Evolutionary conservation across 2,113 vertebrate species (phyloP), one percentile per base, ranked within the genome.

Genomic region (Oryzias celebensis): DNA sequence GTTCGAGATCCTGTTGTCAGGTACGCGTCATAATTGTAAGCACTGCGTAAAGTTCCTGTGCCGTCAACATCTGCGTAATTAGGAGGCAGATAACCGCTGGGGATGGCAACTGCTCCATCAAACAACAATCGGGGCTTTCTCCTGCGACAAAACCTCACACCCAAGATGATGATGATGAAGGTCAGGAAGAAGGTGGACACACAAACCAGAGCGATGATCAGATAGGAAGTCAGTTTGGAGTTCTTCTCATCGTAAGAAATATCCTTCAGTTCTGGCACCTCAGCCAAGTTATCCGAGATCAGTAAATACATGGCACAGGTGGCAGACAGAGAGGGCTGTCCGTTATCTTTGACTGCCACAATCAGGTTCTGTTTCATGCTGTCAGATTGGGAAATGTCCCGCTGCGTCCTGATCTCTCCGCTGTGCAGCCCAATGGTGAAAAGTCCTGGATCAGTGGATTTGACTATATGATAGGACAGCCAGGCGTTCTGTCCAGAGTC

Each of bases 111-210:
- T 68, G 85, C 84, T 80, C 83, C 83, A 43, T 89, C 85, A 85
- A 90, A 80, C 52, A 90, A 76, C 61, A 88, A 61, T 78, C 82
- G 78, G 67, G 84, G 80, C 12, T 73, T 87, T 66, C 69, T 83
- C 14, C 80, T 83, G 13, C 51, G 84, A 15, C 79, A 85, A 17
- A 75, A 87, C 60, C 85, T 93, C 45, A 89, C 83, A 58, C 90
- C 71, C 2, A 93, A 1, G 4, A 84, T 56, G 44, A 90, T 72
- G 36, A 91, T 91, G 14, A 94, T 78, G 0, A 87, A 89, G 1
- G 83, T 89, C 62, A 93, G 17, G 0, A 94, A 91, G 47, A 93
- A 55, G 0, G 89, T 92, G 31, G 92, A 80, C 4, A 80, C 71
- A n/a, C 82, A 45, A 3, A 75, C 74, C 1, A 92, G 84, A 0